phyloP scores from a whole-genome alignment of 2,113 vertebrate genomes.

The Erythrocercus mccallii region DNA sequence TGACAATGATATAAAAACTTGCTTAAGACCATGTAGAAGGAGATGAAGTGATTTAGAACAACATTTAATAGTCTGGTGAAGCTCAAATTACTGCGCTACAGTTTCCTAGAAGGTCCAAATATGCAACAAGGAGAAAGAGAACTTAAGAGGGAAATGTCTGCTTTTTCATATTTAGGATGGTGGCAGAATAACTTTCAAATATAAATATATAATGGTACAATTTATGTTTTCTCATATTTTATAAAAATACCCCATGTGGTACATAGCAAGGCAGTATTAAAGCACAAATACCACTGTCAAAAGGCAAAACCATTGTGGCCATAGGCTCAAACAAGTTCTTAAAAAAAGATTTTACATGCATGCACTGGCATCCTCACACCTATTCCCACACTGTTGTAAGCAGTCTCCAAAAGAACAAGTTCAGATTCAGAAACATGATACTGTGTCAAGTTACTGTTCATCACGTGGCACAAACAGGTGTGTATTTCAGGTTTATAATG shows the following conservation, averaged over 20 bases:
- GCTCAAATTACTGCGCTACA: background rate
- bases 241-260: background rate
- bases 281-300: background rate
- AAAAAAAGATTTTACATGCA: background rate
- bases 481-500: background rate
- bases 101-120: background rate
- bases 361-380: background rate
- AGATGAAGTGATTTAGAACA: background rate
- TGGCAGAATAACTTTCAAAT: background rate
- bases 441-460: background rate
- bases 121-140: background rate
- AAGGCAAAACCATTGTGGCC: background rate
- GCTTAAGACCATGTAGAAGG: background rate
- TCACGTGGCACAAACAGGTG: background rate
- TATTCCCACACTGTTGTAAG: background rate
- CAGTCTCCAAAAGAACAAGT: background rate
- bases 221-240: background rate
- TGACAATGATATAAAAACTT: background rate
- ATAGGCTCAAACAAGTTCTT: background rate
- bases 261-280: background rate
- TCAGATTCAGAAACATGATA: background rate
- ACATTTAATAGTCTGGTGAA: background rate
- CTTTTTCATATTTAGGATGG: background rate
- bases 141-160: background rate
- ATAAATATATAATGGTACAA: background rate